Base-by-base conservation (phyloP, 2,113 vertebrate genomes). In the Dolichotis patagonum region DNA sequence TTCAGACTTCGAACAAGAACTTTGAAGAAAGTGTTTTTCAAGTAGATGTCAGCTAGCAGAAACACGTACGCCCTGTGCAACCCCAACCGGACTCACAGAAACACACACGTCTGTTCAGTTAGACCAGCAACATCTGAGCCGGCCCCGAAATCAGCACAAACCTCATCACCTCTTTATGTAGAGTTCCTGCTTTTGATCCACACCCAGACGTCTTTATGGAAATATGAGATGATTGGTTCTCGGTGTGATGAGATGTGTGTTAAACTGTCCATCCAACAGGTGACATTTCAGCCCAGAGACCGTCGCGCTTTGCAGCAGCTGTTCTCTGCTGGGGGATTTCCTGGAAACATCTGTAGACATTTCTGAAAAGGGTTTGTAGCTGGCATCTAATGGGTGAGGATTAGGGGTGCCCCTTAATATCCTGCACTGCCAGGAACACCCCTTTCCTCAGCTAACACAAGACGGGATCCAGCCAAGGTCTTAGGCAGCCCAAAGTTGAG, bases 1-100 rank as follows among this genome's bases (percentile, higher is more conserved):
- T 95, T 8, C 20, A 63, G 13, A 95, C 75, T 93, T 86, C 35
- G 67, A 88, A 30, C 20, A 91, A 43, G 28, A 67, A 49, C 69
- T 75, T 62, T 46, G 7, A 62, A 65, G 35, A 43, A 84, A 73
- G 0, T 92, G 58, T 88, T 63, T 91, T 82, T 38, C 71, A 87
- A 73, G 17, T 89, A 69, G 49, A 56, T 46, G 28, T 80, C 26
- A 28, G 1, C n/a, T 43, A 73, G 35, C 75, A 91, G 54, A 73
- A 93, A 22, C 8, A 24, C 56, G 32, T 41, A 6, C 8, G 60
- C 9, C 22, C 7, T 90, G 52, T 8, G 9, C 9, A 24, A 28
- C n/a, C 65, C 4, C 43, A 58, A 3, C 32, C 2, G 77, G 16
- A 84, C 32, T 60, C 20, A 28, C 11, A 12, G 14, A 56, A 60